Conservation (phyloP, 2,113 vertebrate species). For the Eurypyga helias region DNA sequence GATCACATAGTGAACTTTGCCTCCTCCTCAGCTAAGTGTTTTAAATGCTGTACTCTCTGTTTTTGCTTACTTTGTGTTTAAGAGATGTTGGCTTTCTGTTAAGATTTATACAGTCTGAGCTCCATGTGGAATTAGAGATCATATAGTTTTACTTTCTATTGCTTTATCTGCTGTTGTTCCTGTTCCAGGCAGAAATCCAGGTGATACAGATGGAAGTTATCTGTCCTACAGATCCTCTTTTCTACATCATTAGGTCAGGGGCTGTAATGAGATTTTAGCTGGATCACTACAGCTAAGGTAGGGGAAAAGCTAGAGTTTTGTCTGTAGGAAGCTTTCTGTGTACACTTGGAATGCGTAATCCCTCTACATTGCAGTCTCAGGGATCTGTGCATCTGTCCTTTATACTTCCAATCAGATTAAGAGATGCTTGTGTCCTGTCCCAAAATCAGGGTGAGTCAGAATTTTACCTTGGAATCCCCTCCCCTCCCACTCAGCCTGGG, state of each 20-base stretch:
- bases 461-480: not conserved
- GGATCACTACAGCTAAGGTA: not conserved
- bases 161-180: constrained; percentile 12
- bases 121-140: constrained; percentile 13
- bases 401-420: not conserved
- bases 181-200: constrained; percentile 22
- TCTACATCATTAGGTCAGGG: not conserved
- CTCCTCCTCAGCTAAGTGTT: not conserved
- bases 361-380: not conserved
- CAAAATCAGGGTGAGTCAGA: not conserved
- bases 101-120: not conserved
- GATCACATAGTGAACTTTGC: not conserved
- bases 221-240: constrained; percentile 3
- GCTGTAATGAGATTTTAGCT: constrained; percentile 17
- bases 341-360: not conserved
- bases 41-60: not conserved
- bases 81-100: not conserved
- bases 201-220: constrained; percentile 13
- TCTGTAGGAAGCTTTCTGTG: not conserved
- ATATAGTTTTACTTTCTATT: constrained; percentile 2
- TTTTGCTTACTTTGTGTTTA: not conserved
- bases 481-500: not conserved
- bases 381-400: not conserved
- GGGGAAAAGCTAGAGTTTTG: not conserved
- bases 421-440: not conserved